phyloP scores from a whole-genome alignment of 2,888 invertebrate species.

The Xestia c-nigrum region DNA sequence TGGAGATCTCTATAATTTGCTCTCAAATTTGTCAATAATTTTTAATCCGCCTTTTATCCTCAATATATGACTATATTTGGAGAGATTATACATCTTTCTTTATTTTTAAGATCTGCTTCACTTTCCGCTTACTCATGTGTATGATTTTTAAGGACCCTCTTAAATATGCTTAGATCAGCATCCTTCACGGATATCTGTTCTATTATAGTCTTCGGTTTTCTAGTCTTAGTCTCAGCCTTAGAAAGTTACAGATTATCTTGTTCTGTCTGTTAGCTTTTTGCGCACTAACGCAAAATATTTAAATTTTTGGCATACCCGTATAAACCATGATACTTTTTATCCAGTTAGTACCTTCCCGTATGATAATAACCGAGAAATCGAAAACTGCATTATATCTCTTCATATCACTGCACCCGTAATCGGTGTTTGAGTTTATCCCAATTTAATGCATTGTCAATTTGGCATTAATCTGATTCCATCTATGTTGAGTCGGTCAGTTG shows the following conservation, averaged over 20 bases:
- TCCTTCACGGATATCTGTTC: neutral
- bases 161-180: neutral
- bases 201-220: neutral
- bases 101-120: neutral
- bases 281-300: neutral
- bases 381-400: neutral
- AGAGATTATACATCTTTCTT: neutral
- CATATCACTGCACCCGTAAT: neutral
- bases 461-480: constrained; percentile 48
- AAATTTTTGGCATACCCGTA: neutral
- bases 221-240: neutral
- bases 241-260: neutral
- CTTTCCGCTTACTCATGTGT: neutral
- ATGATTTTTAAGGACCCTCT: neutral
- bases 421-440: constrained; percentile 31
- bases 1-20: constrained; percentile 27
- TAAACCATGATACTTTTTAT: neutral
- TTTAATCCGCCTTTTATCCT: neutral
- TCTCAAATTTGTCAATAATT: constrained; percentile 13
- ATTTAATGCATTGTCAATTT: constrained; percentile 18
- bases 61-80: neutral
- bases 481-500: constrained; percentile 47
- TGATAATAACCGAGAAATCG: neutral
- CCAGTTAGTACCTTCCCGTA: neutral
- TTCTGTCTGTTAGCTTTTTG: neutral